Base-by-base conservation (phyloP, 2,888 invertebrate genomes). In the Eupeodes latifasciatus region DNA sequence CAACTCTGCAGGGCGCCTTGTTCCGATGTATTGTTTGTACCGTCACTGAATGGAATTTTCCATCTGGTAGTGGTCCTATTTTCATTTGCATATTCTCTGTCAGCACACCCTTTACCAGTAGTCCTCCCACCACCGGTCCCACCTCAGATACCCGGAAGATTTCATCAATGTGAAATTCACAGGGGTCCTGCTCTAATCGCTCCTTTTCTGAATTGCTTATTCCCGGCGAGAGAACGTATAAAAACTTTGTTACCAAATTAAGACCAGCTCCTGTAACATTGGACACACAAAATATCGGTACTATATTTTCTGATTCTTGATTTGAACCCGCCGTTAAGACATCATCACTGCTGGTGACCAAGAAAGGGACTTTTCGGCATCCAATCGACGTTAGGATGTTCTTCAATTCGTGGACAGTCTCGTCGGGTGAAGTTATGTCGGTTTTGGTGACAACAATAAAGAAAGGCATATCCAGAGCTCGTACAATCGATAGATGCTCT, bases 391-490 rank as follows among this genome's bases (percentile, higher is more conserved):
- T 96, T 49, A 97, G 94, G 71, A 96, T 94, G 53, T 94, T 94
- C 91, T 96, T 95, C 61, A 97, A 91, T 90, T 95, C 95, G 87
- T 94, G 93, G 62, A 95, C 92, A 12, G 95, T 95, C 81, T 92
- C 91, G 36, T 94, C 93, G 2, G 95, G 94, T 4, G 95, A 94
- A n/a, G 97, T 96, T 80, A 98, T 95, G 94, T 99, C 99, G 80
- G 96, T 96, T 94, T 99, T 99, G 85, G 97, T 98, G 83, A 99
- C 95, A 1, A 99, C 97, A 16, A 98, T 96, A 93, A 99, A 98
- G 93, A 99, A 97, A 0, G 99, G 99, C 91, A 97, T 95, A 90
- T 97, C 96, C 62, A 98, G 93, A 0, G 97, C 97, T 0, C 96
- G 94, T 2, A 97, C 96, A 59, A 99, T 95, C 0, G 97, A 96